Evolutionary conservation across 1,140 invertebrate species (phyloP).

Genomic region (Octopus bimaculoides): DNA sequence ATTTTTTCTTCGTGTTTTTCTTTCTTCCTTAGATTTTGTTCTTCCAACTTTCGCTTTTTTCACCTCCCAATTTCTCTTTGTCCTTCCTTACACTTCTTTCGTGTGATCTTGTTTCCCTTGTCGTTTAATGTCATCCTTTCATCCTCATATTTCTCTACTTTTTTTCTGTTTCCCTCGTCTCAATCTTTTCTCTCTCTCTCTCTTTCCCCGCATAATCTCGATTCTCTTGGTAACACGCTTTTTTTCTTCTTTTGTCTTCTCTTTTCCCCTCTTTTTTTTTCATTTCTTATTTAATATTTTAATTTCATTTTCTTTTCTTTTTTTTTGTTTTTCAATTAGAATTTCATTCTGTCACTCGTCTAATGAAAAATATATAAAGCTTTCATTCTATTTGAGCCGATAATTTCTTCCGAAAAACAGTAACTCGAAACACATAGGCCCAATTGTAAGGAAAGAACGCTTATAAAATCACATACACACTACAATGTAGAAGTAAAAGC

Average conservation of each 20-base stretch:
- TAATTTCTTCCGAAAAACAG: neutral
- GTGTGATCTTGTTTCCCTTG: neutral
- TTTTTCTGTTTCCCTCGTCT: neutral
- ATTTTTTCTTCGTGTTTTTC: neutral
- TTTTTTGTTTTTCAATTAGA: neutral
- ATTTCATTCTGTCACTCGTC: neutral
- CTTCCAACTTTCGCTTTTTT: neutral
- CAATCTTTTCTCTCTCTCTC: neutral
- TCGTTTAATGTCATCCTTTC: neutral
- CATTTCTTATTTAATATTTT: neutral
- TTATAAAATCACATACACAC: neutral
- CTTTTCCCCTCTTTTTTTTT: neutral
- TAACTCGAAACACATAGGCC: no score
- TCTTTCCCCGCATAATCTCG: neutral
- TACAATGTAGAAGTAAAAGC: neutral
- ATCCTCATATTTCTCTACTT: neutral
- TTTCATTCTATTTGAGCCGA: neutral
- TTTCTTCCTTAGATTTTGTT: neutral
- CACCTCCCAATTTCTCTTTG: neutral
- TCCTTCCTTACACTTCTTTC: neutral
- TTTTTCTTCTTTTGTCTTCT: neutral
- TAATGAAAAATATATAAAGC: neutral
- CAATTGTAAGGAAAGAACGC: no score
- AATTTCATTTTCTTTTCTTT: neutral
- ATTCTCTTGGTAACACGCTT: neutral